Evolutionary conservation across 2,797 vertebrate species (phyloP), one percentile per base, ranked within the genome.

Genomic region (Centroberyx gerrardi): DNA sequence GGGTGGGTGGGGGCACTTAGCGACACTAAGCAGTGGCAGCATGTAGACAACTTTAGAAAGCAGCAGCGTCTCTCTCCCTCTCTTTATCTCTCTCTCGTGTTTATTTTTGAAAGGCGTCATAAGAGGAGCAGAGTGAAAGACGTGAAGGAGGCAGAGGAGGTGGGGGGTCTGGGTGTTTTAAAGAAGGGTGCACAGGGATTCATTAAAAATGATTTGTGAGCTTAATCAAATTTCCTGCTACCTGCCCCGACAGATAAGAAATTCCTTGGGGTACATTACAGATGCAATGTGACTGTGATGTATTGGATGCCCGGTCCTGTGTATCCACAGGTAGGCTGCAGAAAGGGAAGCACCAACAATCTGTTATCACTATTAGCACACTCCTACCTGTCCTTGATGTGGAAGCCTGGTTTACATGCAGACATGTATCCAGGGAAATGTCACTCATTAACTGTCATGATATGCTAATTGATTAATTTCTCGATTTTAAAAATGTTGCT

Each of bases 131-230:
- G 67, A 44, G 28, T 27, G 18, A 42, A 10, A 27, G 13, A 22
- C n/a, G 38, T 53, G 28, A 42, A 27, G 56, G n/a, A 1, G 14
- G 31, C 61, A 53, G 63, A 59, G 33, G 51, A 72, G 44, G 38
- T 59, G 64, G 61, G 17, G 4, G 55, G 18, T 9, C n/a, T 36
- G 13, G 46, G 31, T 38, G 58, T 62, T 4, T 49, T 42, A 61
- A 52, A 28, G 61, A 42, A 51, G 38, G 67, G 29, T 69, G 75
- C 52, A 69, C 67, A 59, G 79, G 46, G 13, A 87, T 87, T 91
- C 81, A 91, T 93, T 89, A 88, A 82, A 91, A 90, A 73, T 78
- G 53, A 92, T 90, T 90, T 85, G 70, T 84, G 81, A 48, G 87
- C 76, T 86, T 73, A 72, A 80, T 81, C 10, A 46, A 80, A 68